phyloP scores from a whole-genome alignment of 2,113 vertebrate genomes.

The Pica pica region DNA sequence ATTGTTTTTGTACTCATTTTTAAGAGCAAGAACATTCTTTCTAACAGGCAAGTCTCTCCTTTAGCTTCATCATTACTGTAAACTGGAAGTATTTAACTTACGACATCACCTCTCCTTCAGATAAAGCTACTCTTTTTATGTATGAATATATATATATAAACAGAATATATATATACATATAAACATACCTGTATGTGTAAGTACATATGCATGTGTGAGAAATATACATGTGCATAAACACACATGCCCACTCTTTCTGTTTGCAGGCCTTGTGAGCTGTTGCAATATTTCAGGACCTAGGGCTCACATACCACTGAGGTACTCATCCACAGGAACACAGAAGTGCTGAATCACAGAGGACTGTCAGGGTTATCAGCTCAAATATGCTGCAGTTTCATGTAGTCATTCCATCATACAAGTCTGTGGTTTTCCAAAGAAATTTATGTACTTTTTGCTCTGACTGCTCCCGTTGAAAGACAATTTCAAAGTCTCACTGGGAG shows the following conservation, averaged over 20 bases:
- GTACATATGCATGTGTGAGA: background rate
- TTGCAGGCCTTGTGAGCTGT: background rate
- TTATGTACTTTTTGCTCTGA: background rate
- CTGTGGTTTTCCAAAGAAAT: background rate
- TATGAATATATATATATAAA: no score
- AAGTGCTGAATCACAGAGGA: background rate
- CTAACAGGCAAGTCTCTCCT: background rate
- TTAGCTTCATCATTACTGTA: background rate
- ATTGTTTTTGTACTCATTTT: background rate
- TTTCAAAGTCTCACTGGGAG: background rate
- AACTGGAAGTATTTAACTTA: background rate
- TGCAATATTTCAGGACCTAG: background rate
- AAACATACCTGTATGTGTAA: background rate
- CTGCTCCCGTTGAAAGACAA: background rate
- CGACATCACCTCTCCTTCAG: background rate
- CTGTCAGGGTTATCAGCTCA: background rate
- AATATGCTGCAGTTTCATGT: background rate
- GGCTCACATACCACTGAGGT: background rate
- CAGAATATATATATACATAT: no score
- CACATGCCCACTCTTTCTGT: background rate
- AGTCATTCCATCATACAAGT: background rate
- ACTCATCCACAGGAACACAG: background rate
- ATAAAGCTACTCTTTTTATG: background rate
- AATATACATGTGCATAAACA: background rate
- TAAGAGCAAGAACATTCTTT: background rate